phyloP scores from a whole-genome alignment of 2,888 invertebrate genomes.

The Parascotia fuliginaria region DNA sequence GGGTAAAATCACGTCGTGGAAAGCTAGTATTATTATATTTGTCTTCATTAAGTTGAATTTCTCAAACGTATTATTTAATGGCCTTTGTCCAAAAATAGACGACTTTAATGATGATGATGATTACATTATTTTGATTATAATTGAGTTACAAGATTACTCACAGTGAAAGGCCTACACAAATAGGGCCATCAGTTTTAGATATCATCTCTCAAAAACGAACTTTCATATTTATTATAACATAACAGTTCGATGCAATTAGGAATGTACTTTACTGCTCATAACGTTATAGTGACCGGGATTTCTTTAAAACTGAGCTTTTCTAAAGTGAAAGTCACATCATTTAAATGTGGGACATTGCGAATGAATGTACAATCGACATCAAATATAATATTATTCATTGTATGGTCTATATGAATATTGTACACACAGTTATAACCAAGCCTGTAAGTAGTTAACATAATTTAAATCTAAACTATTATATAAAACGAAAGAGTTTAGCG shows the following conservation, averaged over 20 bases:
- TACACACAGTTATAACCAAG: too few species aligned
- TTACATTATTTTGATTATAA: too few species aligned
- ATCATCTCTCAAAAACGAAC: slow-evolving; percentile 5
- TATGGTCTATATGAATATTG: too few species aligned
- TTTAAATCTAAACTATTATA: too few species aligned
- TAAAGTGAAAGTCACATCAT: slow-evolving; percentile 28
- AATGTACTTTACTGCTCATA: slow-evolving; percentile 6
- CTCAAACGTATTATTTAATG: too few species aligned
- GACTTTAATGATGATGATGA: too few species aligned
- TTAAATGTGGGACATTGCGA: slow-evolving; percentile 16
- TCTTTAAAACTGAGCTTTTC: slow-evolving; percentile 13
- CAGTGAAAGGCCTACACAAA: slow-evolving; percentile 3
- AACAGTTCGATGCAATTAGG: slow-evolving; percentile 5
- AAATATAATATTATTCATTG: neutral
- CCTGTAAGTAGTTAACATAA: too few species aligned
- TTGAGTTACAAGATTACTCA: neutral
- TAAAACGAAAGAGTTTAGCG: too few species aligned
- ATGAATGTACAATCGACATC: neutral
- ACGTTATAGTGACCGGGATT: slow-evolving; percentile 16
- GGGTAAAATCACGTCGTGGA: too few species aligned
- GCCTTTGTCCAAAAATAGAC: too few species aligned
- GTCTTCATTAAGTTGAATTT: too few species aligned
- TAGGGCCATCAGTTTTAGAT: slow-evolving; percentile 6
- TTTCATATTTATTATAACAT: slow-evolving; percentile 10
- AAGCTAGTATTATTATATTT: too few species aligned